phyloP scores from a whole-genome alignment of 2,888 invertebrate species.

The Tanypteryx hageni region DNA sequence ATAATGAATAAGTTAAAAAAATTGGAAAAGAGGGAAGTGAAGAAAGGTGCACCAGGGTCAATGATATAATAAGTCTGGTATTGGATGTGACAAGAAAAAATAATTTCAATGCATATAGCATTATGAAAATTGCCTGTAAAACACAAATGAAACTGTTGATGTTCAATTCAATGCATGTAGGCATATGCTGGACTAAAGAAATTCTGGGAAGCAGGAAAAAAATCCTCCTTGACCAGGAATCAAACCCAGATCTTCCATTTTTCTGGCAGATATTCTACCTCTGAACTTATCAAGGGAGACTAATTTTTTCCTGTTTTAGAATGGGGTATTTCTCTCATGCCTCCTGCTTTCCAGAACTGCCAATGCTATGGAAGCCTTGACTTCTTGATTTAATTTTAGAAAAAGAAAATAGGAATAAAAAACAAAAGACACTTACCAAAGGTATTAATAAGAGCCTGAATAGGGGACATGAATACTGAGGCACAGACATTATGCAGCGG shows the following conservation, averaged over 20 bases:
- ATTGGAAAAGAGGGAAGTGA: background rate
- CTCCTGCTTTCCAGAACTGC: too few species aligned
- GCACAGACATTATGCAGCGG: slow-evolving; percentile 73
- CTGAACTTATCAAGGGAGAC: background rate
- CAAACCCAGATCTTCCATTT: background rate
- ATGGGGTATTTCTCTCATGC: background rate
- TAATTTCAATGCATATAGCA: too few species aligned
- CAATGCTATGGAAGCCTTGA: too few species aligned
- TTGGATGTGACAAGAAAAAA: too few species aligned
- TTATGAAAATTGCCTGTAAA: too few species aligned
- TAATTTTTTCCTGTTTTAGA: background rate
- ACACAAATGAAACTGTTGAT: too few species aligned
- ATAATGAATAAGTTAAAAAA: background rate
- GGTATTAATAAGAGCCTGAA: slow-evolving; percentile 72
- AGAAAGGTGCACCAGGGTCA: too few species aligned
- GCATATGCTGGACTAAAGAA: too few species aligned
- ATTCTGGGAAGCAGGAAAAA: too few species aligned
- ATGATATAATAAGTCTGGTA: too few species aligned
- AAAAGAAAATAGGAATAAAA: background rate
- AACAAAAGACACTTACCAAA: slow-evolving; percentile 15
- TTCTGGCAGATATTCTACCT: background rate
- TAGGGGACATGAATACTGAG: slow-evolving; percentile 74
- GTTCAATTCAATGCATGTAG: too few species aligned
- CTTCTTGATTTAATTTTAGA: background rate
- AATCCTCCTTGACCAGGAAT: background rate